These are phyloP conservation scores for Sapajus apella DNA, from an alignment of 2,113 vertebrate species.

Conservation along the genomic window DNA sequence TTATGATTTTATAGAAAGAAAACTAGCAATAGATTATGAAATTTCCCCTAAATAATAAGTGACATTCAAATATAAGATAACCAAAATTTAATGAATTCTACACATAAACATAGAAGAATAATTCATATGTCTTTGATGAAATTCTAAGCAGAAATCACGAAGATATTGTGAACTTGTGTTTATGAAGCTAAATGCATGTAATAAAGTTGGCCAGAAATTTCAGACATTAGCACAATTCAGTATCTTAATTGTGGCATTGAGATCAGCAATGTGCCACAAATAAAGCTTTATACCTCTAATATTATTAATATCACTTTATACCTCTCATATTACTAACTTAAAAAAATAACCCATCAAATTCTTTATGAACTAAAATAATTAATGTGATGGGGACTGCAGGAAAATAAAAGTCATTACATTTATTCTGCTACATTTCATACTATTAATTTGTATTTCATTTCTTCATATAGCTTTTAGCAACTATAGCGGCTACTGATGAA, in stretches of 20 bases:
- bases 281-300: not conserved
- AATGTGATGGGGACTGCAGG: not conserved
- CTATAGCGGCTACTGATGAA: not conserved
- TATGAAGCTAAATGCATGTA: not conserved
- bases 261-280: not conserved
- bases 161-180: not conserved
- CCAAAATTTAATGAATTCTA: not conserved
- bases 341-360: not conserved
- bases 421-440: not conserved
- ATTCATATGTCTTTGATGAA: not conserved
- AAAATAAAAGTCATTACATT: not conserved
- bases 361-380: not conserved
- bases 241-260: not conserved
- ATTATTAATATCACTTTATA: not conserved
- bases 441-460: not conserved
- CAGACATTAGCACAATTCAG: not conserved
- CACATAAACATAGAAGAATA: not conserved
- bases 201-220: not conserved
- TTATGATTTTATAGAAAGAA: not conserved
- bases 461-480: not conserved
- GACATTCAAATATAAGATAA: not conserved
- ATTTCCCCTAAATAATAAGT: not conserved
- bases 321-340: not conserved
- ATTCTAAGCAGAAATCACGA: not conserved
- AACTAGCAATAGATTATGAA: not conserved